phyloP scores from a whole-genome alignment of 2,888 invertebrate species.

The Phengaris arion region DNA sequence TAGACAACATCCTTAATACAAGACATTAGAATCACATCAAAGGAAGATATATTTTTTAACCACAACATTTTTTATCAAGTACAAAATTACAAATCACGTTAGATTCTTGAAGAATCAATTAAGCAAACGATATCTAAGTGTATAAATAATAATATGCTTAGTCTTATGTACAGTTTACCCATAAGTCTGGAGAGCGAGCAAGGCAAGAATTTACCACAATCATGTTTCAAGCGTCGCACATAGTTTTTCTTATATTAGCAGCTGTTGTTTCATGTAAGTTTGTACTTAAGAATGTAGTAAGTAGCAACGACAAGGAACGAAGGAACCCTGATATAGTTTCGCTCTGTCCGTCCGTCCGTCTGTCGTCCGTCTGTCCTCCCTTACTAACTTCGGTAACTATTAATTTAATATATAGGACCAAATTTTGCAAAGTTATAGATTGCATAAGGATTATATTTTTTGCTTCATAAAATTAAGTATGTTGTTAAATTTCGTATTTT shows the following conservation, averaged over 20 bases:
- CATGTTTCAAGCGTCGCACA: background rate
- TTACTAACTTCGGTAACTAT: too few relatives aligned
- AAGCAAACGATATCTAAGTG: background rate
- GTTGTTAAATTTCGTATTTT: too few relatives aligned
- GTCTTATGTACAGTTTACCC: background rate
- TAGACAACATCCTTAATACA: too few relatives aligned
- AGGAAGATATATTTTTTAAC: background rate
- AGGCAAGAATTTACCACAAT: background rate
- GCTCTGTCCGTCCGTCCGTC: too few relatives aligned
- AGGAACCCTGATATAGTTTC: too few relatives aligned
- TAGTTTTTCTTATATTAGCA: background rate
- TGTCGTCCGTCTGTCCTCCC: too few relatives aligned
- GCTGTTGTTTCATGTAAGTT: background rate
- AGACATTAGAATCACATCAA: background rate
- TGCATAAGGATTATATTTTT: too few relatives aligned
- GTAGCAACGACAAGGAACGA: too few relatives aligned
- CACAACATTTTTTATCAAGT: background rate
- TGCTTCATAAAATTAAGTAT: too few relatives aligned
- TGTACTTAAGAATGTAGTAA: background rate
- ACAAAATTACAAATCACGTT: background rate
- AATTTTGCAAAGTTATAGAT: too few relatives aligned
- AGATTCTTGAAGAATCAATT: background rate
- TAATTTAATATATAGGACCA: too few relatives aligned
- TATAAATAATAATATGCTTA: background rate
- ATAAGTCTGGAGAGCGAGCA: background rate